Conservation (phyloP, 1,140 invertebrate genomes). For the Drosophila bipectinata region DNA sequence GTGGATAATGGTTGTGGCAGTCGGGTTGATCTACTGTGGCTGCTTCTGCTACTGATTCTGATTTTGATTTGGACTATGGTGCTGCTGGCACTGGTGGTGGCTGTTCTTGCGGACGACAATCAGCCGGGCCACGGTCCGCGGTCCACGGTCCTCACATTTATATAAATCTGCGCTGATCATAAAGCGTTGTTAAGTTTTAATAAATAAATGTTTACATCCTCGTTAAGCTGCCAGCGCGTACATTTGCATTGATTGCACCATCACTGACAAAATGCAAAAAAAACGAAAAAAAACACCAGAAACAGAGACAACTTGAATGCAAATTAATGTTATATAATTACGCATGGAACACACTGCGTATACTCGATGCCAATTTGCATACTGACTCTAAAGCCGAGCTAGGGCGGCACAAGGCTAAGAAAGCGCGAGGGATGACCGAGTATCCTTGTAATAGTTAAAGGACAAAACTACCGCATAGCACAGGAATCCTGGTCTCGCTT, state of each 20-base stretch:
- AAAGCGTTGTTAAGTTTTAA: conserved; percentile 82
- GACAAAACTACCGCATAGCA: conserved; percentile 67
- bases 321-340: conserved; percentile 78
- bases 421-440: conserved; percentile 14
- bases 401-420: conserved; percentile 28
- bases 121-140: conserved; percentile 14
- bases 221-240: conserved; percentile 61
- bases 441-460: conserved; percentile 68
- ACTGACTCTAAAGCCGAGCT: not conserved
- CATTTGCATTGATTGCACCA: conserved; percentile 68
- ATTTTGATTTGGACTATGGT: not conserved
- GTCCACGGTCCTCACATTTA: conserved; percentile 39
- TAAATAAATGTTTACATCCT: conserved; percentile 83
- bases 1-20: conserved; percentile 65
- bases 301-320: conserved; percentile 46
- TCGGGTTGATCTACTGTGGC: conserved; percentile 35
- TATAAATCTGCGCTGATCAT: conserved; percentile 80
- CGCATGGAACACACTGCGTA: conserved; percentile 54
- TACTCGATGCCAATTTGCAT: conserved; percentile 70
- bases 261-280: conserved; percentile 15
- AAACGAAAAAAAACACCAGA: not conserved
- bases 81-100: conserved; percentile 11
- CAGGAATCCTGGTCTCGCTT: not conserved
- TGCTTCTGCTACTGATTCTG: conserved; percentile 5
- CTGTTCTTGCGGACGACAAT: conserved; percentile 38